phyloP scores from a whole-genome alignment of 1,140 invertebrate genomes.

The Papilio helenus region DNA sequence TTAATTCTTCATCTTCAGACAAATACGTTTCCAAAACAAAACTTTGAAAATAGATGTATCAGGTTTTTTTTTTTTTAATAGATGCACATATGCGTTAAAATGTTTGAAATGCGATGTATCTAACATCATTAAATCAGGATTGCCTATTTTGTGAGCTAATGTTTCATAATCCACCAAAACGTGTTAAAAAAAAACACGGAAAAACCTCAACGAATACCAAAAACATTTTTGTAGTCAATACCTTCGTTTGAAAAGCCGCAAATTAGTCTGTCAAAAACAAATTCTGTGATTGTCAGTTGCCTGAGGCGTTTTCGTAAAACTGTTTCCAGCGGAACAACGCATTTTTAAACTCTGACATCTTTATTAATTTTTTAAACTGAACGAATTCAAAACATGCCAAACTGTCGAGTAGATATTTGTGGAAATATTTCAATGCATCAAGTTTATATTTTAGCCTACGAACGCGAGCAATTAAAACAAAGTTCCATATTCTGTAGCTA shows the following conservation, averaged over 20 bases:
- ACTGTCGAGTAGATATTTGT: not conserved
- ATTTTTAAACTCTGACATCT: not conserved
- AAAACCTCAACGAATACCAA: not conserved
- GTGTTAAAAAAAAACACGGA: not conserved
- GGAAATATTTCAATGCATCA: not conserved
- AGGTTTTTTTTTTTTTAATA: no score
- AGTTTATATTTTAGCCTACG: not conserved
- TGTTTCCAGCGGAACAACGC: not conserved
- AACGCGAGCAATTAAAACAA: not conserved
- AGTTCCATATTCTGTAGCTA: not conserved
- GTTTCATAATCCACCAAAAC: no score
- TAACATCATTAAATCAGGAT: no score
- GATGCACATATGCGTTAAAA: no score
- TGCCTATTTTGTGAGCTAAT: no score
- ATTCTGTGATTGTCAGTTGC: not conserved
- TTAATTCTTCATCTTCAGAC: no score
- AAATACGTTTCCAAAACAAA: no score
- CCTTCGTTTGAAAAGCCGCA: not conserved
- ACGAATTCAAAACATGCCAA: not conserved
- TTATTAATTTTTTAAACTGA: not conserved
- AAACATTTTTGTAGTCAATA: constrained; percentile 10
- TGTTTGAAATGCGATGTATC: no score
- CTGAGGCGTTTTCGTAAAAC: not conserved
- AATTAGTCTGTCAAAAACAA: not conserved
- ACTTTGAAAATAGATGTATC: no score